Percentiles rank a stretch among this genome's conserved stretches.
These are phyloP conservation scores for Congeria kusceri DNA, from an alignment of 2,888 invertebrate genomes.

Conservation along the genomic window DNA sequence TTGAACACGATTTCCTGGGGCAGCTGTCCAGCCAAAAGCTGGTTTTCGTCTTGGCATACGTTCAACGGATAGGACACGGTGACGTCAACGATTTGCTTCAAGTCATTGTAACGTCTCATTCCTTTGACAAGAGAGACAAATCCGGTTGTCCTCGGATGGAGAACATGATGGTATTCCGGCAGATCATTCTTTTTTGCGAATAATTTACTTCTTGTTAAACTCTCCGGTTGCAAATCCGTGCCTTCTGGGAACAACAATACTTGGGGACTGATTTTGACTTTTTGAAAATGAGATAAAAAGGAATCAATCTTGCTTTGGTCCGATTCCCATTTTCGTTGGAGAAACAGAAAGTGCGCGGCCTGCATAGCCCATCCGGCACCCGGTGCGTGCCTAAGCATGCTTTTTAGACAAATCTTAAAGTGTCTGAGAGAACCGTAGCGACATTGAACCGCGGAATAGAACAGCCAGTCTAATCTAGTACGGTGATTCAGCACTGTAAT, in stretches of 20 bases:
- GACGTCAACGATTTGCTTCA: conserved; percentile 93
- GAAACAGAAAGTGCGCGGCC: conserved; percentile 51
- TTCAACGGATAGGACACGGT: conserved; percentile 92
- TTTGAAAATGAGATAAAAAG: conserved; percentile 36
- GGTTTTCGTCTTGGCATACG: conserved; percentile 91
- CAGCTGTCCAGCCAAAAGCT: conserved; percentile 90
- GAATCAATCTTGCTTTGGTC: conserved; percentile 45
- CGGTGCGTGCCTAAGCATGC: conserved; percentile 43
- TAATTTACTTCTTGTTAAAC: conserved; percentile 89
- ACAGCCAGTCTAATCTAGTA: conserved; percentile 95
- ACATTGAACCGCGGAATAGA: conserved; percentile 93
- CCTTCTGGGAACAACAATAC: conserved; percentile 94
- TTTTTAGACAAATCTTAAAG: conserved; percentile 57
- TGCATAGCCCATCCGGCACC: conserved; percentile 65
- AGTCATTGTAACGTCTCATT: conserved; percentile 87
- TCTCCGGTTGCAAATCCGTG: conserved; percentile 91
- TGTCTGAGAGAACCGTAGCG: conserved; percentile 84
- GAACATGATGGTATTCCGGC: conserved; percentile 89
- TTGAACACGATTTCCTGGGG: conserved; percentile 92
- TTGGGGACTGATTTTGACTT: conserved; percentile 84
- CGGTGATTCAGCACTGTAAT: conserved; percentile 95
- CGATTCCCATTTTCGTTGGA: conserved; percentile 47
- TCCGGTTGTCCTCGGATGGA: conserved; percentile 94
- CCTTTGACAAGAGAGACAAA: conserved; percentile 86
- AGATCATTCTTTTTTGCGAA: conserved; percentile 90